Evolutionary conservation across 2,888 invertebrate genomes (phyloP).

Genomic region (Mimachlamys varia): DNA sequence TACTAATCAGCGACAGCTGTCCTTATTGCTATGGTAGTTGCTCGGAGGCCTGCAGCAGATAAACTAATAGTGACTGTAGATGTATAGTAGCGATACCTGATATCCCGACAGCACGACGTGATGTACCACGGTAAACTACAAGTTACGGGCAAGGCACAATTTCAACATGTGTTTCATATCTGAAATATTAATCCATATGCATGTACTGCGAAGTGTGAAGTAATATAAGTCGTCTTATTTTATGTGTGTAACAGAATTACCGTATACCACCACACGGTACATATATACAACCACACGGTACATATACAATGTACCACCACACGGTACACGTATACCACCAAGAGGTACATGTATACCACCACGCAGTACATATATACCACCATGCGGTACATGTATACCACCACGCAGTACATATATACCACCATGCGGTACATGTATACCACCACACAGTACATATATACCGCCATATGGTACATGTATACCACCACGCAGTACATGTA

Average conservation of each 20-base stretch:
- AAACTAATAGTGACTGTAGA: neutral
- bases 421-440: too few relatives aligned
- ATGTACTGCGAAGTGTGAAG: neutral
- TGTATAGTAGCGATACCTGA: neutral
- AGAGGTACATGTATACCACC: too few relatives aligned
- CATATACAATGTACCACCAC: neutral
- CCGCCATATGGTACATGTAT: too few relatives aligned
- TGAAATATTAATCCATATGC: constrained; percentile 29
- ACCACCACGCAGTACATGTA: too few relatives aligned
- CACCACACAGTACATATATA: too few relatives aligned
- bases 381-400: too few relatives aligned
- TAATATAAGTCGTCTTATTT: neutral
- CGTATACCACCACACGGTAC: neutral
- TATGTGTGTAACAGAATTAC: constrained; percentile 1
- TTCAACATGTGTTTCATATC: constrained; percentile 5
- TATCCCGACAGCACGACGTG: neutral
- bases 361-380: too few relatives aligned
- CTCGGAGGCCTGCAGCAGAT: neutral
- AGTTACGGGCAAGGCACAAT: neutral
- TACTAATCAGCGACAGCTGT: neutral
- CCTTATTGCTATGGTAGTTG: neutral
- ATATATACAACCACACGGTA: too few relatives aligned
- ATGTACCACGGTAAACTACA: neutral
- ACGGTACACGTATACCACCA: too few relatives aligned
- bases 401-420: too few relatives aligned